Evolutionary conservation across 2,113 vertebrate species (phyloP).

Genomic region (Azemiops feae): DNA sequence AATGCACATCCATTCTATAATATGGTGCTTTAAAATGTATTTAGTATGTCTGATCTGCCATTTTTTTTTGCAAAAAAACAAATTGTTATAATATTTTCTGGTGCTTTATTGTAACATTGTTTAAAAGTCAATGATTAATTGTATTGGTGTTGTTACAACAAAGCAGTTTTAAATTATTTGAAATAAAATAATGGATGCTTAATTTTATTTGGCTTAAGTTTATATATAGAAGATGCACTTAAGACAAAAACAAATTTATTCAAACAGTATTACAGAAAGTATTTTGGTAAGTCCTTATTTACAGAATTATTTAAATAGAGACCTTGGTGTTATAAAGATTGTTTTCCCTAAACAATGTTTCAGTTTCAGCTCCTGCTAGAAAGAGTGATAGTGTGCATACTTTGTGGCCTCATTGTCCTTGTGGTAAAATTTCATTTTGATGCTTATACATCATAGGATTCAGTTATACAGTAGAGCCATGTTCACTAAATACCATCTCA

Average conservation of each 20-base stretch:
- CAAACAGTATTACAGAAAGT: not conserved
- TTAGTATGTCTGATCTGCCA: constrained; percentile 52
- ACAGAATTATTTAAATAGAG: not conserved
- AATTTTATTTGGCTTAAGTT: not conserved
- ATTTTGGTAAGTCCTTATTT: constrained; percentile 7
- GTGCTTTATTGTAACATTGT: constrained; percentile 35
- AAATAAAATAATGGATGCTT: not conserved
- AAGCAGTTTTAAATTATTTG: not conserved
- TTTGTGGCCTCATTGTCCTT: not conserved
- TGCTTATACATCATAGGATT: not conserved
- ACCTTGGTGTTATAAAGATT: not conserved
- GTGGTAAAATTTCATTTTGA: constrained; percentile 17
- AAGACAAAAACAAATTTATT: not conserved
- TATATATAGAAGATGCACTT: not conserved
- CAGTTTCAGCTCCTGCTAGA: not conserved
- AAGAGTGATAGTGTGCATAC: not conserved
- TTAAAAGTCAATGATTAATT: constrained; percentile 19
- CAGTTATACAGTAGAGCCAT: constrained; percentile 8
- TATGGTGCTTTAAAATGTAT: constrained; percentile 59
- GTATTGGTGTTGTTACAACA: not conserved
- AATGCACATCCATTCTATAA: constrained; percentile 36
- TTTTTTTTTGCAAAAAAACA: constrained; percentile 64
- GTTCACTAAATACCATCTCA: not conserved
- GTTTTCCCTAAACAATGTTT: not conserved
- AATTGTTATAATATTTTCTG: constrained; percentile 28